Conservation (phyloP, 1,140 invertebrate species). For the Orius insidiosus region DNA sequence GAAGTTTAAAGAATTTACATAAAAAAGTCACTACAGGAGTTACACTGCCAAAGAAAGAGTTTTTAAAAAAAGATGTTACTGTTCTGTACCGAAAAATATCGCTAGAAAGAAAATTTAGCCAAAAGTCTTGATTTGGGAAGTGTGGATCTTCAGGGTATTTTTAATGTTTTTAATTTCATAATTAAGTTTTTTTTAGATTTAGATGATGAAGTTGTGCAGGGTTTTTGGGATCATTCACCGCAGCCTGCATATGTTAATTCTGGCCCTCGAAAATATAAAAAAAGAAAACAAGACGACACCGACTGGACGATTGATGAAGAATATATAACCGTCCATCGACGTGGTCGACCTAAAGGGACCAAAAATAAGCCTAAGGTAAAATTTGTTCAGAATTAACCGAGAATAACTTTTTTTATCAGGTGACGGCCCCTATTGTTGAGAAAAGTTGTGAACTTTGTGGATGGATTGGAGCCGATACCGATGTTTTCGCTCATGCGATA, state of each 20-base stretch:
- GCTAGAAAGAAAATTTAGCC: too few species aligned
- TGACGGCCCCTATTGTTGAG: conserved; percentile 4
- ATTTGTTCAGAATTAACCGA: too few species aligned
- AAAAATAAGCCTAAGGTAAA: conserved; percentile 15
- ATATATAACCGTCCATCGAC: conserved; percentile 14
- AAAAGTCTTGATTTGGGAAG: too few species aligned
- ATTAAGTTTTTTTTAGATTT: not conserved
- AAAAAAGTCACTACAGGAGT: not conserved
- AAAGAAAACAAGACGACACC: conserved; percentile 11
- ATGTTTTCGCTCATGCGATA: conserved; percentile 13
- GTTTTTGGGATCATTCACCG: conserved; percentile 12
- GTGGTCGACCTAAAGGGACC: conserved; percentile 15
- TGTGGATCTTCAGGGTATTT: too few species aligned
- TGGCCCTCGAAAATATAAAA: conserved; percentile 9
- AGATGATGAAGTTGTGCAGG: conserved; percentile 14
- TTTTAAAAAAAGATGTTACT: too few species aligned
- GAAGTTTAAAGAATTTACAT: conserved; percentile 8
- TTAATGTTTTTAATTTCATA: not conserved
- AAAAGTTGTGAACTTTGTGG: conserved; percentile 13
- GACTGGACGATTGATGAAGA: conserved; percentile 18
- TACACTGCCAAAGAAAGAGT: not conserved
- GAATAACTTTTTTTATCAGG: too few species aligned
- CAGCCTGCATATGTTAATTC: too few species aligned
- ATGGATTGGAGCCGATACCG: conserved; percentile 13
- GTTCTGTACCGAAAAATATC: conserved; percentile 4